Evolutionary conservation across 2,113 vertebrate species (phyloP), one percentile per base, ranked within the genome.

Genomic region (Macquaria australasica): DNA sequence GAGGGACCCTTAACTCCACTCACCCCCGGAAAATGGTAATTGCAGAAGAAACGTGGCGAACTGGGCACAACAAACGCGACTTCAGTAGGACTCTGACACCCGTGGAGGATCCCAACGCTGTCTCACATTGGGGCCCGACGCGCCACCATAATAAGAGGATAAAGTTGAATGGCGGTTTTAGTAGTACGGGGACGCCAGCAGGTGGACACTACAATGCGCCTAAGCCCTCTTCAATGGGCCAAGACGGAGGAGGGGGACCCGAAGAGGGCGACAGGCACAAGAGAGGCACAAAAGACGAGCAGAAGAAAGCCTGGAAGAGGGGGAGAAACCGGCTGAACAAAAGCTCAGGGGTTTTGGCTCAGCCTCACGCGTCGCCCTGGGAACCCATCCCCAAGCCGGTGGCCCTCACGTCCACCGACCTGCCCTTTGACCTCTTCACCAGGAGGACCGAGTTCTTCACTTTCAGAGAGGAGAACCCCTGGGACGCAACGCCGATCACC

Each of bases 381-480:
- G 95, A 96, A 85, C 93, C 92, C 81, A 28, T 96, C 67, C 93
- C 96, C 77, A 86, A 96, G 86, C 91, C 96, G 0, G 82, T 96
- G 88, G 95, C 97, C 15, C 96, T 98, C 80, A 98, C 97, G 62
- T 97, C 98, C 51, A 95, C 95, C 9, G 95, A 96, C 80, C 25
- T 94, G 85, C 94, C 96, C 31, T 92, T 95, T 67, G 95, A 95
- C 84, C 83, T 94, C 20, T 87, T 94, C 73, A 95, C 95, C 67
- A 92, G 90, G 75, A 91, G 88, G 70, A 41, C 83, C 8, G 95
- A 96, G 80, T 83, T 94, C 50, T 89, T 93, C 89, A 95, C 96
- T 15, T 91, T 92, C 83, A 87, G 93, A 7, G 92, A 95, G 81
- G 94, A 96, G n/a, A 94, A 96, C 81, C 93, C 95, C 1, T 95